These are phyloP conservation scores for Craseonycteris thonglongyai DNA, from an alignment of 2,113 vertebrate species.

Conservation along the genomic window DNA sequence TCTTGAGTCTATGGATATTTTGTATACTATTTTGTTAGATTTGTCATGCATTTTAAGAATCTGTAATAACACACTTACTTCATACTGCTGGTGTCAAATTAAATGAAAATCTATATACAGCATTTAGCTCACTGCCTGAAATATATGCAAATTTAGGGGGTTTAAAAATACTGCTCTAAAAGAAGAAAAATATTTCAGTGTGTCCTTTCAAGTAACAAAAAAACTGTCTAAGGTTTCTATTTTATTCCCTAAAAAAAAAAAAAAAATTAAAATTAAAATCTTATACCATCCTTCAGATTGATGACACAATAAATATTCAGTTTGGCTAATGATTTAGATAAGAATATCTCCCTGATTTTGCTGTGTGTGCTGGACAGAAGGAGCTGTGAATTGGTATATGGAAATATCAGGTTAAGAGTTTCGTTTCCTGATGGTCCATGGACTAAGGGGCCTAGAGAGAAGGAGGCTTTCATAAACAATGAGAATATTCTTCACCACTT, in stretches of 20 bases:
- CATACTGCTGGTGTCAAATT: not conserved
- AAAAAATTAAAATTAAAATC: not conserved
- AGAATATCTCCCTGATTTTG: not conserved
- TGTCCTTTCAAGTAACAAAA: not conserved
- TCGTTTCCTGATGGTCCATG: not conserved
- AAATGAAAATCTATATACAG: not conserved
- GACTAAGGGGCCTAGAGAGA: not conserved
- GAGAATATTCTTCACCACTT: slow-evolving; percentile 18
- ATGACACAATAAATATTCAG: not conserved
- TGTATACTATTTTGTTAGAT: not conserved
- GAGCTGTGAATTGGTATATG: not conserved
- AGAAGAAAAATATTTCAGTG: not conserved
- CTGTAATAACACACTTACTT: not conserved
- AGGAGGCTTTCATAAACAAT: slow-evolving; percentile 37
- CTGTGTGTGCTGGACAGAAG: not conserved
- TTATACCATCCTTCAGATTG: not conserved
- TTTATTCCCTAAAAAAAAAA: not conserved
- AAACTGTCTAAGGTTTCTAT: slow-evolving; percentile 2
- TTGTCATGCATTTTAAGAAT: not conserved
- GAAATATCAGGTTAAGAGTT: not conserved
- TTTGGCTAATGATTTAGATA: not conserved
- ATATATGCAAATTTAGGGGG: not conserved
- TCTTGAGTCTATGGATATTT: not conserved
- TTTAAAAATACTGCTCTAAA: not conserved
- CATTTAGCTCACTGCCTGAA: not conserved